phyloP scores from a whole-genome alignment of 2,797 vertebrate species.

The Acrocephalus scirpaceus region DNA sequence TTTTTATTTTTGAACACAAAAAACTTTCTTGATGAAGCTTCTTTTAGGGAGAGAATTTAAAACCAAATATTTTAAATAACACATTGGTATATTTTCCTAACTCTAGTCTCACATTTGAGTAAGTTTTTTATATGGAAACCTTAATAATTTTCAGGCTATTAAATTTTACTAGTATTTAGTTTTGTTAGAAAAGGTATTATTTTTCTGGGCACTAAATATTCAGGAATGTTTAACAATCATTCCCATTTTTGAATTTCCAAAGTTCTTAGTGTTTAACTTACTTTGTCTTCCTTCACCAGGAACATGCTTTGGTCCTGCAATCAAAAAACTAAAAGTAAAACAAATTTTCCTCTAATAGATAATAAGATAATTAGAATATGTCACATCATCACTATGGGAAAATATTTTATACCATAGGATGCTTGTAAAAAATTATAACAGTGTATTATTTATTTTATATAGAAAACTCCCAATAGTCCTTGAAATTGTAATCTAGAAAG shows the following conservation, averaged over 20 bases:
- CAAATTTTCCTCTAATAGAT: background rate
- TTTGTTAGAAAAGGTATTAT: background rate
- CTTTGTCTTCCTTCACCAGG: background rate
- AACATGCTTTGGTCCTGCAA: background rate
- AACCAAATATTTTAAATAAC: background rate
- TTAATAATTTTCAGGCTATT: background rate
- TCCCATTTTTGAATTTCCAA: background rate
- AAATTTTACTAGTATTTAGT: background rate
- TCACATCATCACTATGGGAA: background rate
- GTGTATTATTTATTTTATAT: background rate
- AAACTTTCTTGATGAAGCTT: background rate
- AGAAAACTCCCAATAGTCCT: background rate
- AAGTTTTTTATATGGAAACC: background rate
- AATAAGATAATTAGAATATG: background rate
- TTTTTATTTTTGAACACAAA: background rate
- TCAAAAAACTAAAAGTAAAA: background rate
- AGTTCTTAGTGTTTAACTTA: background rate
- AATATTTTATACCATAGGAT: background rate
- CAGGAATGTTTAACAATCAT: background rate
- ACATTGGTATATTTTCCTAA: background rate
- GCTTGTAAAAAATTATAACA: background rate
- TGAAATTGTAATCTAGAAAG: constrained; percentile 57
- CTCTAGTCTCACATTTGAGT: background rate
- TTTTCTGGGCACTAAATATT: background rate
- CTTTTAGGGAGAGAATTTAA: background rate